Base-by-base conservation (phyloP, 2,113 vertebrate species). In the Scomber japonicus region DNA sequence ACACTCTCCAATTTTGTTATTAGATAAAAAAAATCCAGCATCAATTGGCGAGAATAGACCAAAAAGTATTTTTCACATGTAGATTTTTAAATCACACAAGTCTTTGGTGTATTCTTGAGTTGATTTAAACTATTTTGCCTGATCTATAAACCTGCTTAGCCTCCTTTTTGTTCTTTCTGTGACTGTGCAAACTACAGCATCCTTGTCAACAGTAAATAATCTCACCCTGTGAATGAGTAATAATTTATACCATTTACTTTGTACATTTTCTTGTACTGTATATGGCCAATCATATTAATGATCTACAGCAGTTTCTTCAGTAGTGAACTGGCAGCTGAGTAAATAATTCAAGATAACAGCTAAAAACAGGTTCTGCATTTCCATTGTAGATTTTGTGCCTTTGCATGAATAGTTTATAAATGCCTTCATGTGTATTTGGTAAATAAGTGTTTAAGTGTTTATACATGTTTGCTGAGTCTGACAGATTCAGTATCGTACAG, bases 401-500 rank as follows among this genome's bases (percentile, higher is more conserved):
- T 57, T 21, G 5, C 1, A 11, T 24, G 24, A 15, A 30, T 57
- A 16, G 13, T 15, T 27, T 2, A 10, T 21, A 13, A 19, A 3
- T 27, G 24, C 24, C 21, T 30, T 31, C 5, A 24, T 30, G 24
- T 40, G 35, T 40, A 10, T 40, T 40, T 40, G 5, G 35, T 40
- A 40, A 35, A 27, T 27, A 27, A 27, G 24, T 27, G 24, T 27
- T 3, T 40, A 40, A 40, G 7, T 40, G 35, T 40, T 40, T 40
- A 40, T 40, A 9, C 35, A 8, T 60, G 63, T 75, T 69, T 66
- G 30, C 46, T 48, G 40, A 70, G 15, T 59, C 16, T 50, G 67
- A 63, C 51, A 56, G 0, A 24, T 51, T 78, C 16, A n/a, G n/a
- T n/a, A 56, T 67, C 61, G 73, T 53, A n/a, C 17, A 51, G 46